These are phyloP conservation scores for silkworm (Bombyx mori) DNA, from an alignment of 1,140 invertebrate species.

Conservation along the genomic window ASM3026992v2 NC_085125.1:3366501-3367000, in stretches of 20 bases:
- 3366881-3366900: conserved; percentile 21
- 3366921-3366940: no score
- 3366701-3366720: neutral
- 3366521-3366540: no score
- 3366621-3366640: neutral
- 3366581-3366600: no score
- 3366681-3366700: neutral
- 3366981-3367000: no score
- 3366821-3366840: conserved; percentile 18
- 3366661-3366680: neutral
- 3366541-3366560: no score
- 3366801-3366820: conserved; percentile 11
- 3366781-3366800: conserved; percentile 25
- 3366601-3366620: neutral
- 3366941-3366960: no score
- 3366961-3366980: no score
- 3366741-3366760: conserved; percentile 26
- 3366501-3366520: no score
- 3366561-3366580: no score
- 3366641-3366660: neutral
- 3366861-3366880: conserved; percentile 30
- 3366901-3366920: conserved; percentile 16
- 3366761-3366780: conserved; percentile 13
- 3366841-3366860: conserved; percentile 15
- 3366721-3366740: conserved; percentile 15